phyloP scores from a whole-genome alignment of 2,888 invertebrate genomes.

The Tachina fera region DNA sequence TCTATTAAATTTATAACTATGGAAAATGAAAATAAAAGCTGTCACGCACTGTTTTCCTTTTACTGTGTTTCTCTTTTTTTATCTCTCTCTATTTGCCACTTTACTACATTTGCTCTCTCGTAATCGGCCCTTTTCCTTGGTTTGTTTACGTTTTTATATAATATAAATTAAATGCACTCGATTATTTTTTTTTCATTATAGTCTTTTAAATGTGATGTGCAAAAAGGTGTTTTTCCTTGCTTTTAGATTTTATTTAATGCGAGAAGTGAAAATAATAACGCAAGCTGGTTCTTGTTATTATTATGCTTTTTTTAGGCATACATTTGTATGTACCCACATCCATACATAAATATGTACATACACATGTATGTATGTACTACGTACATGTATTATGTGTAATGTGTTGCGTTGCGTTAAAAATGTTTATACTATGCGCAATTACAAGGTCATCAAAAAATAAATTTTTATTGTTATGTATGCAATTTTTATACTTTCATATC shows the following conservation, averaged over 20 bases:
- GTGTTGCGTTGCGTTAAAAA: slow-evolving; percentile 42
- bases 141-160: slow-evolving; percentile 50
- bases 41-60: slow-evolving; percentile 43
- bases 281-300: slow-evolving; percentile 31
- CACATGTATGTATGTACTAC: neutral
- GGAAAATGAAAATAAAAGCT: slow-evolving; percentile 39
- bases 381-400: slow-evolving; percentile 22
- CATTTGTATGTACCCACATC: neutral
- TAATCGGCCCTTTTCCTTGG: slow-evolving; percentile 22
- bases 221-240: slow-evolving; percentile 6
- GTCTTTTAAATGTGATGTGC: neutral
- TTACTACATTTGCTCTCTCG: slow-evolving; percentile 26
- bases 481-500: slow-evolving; percentile 15
- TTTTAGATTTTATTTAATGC: slow-evolving; percentile 20
- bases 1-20: slow-evolving; percentile 30
- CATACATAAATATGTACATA: neutral
- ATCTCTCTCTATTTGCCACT: neutral
- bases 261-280: slow-evolving; percentile 44
- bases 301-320: neutral
- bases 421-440: slow-evolving; percentile 59
- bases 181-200: slow-evolving; percentile 20
- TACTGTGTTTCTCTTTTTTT: neutral
- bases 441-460: slow-evolving; percentile 65
- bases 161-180: slow-evolving; percentile 40
- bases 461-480: slow-evolving; percentile 30